Evolutionary conservation across 2,888 invertebrate genomes (phyloP).

Genomic region (Nymphalis urticae): DNA sequence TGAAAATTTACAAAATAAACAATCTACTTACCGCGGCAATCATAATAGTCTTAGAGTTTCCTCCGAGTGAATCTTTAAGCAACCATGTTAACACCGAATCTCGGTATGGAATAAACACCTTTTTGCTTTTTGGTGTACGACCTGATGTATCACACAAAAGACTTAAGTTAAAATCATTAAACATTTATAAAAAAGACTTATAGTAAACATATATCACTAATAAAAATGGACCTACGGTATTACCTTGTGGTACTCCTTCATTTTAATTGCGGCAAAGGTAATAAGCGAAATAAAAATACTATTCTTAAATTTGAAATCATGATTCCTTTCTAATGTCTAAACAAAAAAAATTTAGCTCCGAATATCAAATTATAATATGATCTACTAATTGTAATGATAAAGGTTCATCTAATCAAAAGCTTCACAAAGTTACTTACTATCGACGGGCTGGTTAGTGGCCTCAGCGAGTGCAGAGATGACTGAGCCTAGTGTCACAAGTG

Average conservation of each 20-base stretch:
- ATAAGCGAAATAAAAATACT: not conserved
- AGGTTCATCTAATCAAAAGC: conserved; percentile 10
- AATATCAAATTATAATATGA: too few relatives aligned
- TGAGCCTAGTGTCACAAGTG: conserved; percentile 92
- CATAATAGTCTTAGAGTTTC: conserved; percentile 96
- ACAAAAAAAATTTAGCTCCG: not conserved
- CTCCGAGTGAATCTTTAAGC: conserved; percentile 92
- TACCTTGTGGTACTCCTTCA: conserved; percentile 26
- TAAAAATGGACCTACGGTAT: conserved; percentile 2
- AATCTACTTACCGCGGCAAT: conserved; percentile 85
- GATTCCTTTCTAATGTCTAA: too few relatives aligned
- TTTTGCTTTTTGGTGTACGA: conserved; percentile 69
- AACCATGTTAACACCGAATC: conserved; percentile 95
- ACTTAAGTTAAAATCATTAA: not conserved
- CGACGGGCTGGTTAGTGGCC: conserved; percentile 66
- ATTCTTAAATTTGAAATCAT: not conserved
- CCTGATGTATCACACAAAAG: conserved; percentile 35
- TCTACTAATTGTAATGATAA: too few relatives aligned
- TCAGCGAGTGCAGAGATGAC: conserved; percentile 94
- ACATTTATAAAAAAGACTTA: too few relatives aligned
- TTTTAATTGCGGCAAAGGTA: conserved; percentile 8
- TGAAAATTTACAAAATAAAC: not conserved
- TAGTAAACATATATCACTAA: not conserved
- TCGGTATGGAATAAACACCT: conserved; percentile 91
- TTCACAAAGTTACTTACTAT: conserved; percentile 45